These are phyloP conservation scores for Dendrolimus houi DNA, from an alignment of 2,888 invertebrate genomes.

Conservation along the genomic window DNA sequence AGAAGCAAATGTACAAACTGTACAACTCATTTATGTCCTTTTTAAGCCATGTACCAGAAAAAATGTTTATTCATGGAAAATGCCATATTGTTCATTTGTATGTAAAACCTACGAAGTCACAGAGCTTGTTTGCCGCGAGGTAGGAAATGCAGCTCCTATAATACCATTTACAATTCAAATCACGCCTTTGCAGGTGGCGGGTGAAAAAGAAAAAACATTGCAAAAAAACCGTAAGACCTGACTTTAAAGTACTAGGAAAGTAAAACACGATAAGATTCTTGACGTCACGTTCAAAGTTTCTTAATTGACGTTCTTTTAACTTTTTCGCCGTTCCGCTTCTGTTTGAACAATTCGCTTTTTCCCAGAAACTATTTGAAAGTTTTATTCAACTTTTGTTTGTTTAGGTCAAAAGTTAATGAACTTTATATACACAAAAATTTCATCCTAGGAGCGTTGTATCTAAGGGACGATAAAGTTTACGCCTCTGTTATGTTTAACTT, in stretches of 20 bases:
- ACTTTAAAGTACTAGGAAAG: not conserved
- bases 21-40: too few relatives aligned
- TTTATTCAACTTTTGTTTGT: not conserved
- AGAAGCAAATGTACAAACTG: too few relatives aligned
- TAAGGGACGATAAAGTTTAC: too few relatives aligned
- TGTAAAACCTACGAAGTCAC: conserved; percentile 14
- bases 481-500: too few relatives aligned
- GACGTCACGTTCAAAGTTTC: conserved; percentile 2
- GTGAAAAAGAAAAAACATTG: conserved; percentile 6
- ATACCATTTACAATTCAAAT: conserved; percentile 29
- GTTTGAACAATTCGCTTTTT: not conserved
- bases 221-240: not conserved
- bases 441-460: too few relatives aligned
- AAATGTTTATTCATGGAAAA: conserved; percentile 22
- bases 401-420: not conserved
- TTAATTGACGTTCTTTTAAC: not conserved
- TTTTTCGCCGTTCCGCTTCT: not conserved
- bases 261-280: conserved; percentile 3
- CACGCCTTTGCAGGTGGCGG: conserved; percentile 8
- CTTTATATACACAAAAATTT: too few relatives aligned
- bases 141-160: conserved; percentile 13
- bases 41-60: not conserved
- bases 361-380: not conserved
- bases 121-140: conserved; percentile 17
- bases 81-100: conserved; percentile 19